These are phyloP conservation scores for Aldrovandia affinis DNA, from an alignment of 2,797 vertebrate species.

Conservation along the genomic window DNA sequence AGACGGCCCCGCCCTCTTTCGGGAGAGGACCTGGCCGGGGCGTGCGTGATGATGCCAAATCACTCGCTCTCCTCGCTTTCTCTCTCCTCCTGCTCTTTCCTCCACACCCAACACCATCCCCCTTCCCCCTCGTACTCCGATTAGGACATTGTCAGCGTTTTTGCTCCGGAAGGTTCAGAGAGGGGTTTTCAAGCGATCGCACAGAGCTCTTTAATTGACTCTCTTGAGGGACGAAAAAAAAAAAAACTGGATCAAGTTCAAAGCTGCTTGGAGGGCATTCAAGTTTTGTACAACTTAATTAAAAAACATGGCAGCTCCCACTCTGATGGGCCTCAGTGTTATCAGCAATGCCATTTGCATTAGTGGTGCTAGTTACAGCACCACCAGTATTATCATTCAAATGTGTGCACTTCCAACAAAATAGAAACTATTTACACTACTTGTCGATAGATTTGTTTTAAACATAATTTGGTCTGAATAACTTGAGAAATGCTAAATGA, in stretches of 20 bases:
- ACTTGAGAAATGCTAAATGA: not conserved
- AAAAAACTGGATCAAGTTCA: constrained; percentile 57
- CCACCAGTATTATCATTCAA: no score
- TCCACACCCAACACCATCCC: not conserved
- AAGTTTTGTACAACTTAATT: constrained; percentile 61
- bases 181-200: constrained; percentile 34
- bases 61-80: not conserved
- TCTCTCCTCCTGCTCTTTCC: no score
- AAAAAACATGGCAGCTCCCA: constrained; percentile 49
- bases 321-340: constrained; percentile 29
- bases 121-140: not conserved
- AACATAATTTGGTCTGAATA: no score
- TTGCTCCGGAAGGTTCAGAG: constrained; percentile 38
- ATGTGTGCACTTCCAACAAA: no score
- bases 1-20: constrained; percentile 49
- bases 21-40: constrained; percentile 41
- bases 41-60: not conserved
- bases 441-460: no score
- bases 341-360: not conserved
- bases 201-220: constrained; percentile 52
- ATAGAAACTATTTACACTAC: no score
- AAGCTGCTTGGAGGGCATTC: constrained; percentile 59
- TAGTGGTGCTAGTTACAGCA: no score
- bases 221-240: constrained; percentile 33
- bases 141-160: constrained; percentile 32